Conservation (phyloP, 2,888 invertebrate species). For the Platycnemis pennipes region DNA sequence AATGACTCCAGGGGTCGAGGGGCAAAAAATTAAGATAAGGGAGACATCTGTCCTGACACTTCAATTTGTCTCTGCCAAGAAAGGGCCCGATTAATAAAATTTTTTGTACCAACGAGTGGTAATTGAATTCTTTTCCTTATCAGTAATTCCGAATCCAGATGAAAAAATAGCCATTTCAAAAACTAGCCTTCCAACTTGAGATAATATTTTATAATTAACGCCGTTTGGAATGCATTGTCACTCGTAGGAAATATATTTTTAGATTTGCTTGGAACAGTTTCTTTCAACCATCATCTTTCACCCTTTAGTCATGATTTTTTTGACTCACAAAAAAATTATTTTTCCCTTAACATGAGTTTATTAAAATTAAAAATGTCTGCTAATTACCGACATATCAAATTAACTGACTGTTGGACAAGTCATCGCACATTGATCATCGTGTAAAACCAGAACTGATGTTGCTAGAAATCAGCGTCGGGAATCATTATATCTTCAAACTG, state of each 20-base stretch:
- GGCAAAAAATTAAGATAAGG: conserved; percentile 9
- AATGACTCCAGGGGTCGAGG: not conserved
- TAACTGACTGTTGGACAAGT: no score
- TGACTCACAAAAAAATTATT: no score
- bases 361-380: no score
- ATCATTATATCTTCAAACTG: no score
- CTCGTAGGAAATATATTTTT: not conserved
- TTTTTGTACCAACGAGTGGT: not conserved
- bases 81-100: not conserved
- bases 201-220: not conserved
- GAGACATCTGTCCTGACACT: not conserved
- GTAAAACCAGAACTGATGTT: no score
- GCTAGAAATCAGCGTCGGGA: no score
- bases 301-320: no score
- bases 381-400: no score
- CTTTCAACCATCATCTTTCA: no score
- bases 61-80: not conserved
- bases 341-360: no score
- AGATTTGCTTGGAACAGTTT: not conserved
- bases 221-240: not conserved
- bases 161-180: not conserved
- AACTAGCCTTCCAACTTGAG: not conserved
- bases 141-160: not conserved
- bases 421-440: no score
- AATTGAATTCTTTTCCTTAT: not conserved